Evolutionary conservation across 2,797 vertebrate species (phyloP).

Genomic region (Babyrousa celebensis): DNA sequence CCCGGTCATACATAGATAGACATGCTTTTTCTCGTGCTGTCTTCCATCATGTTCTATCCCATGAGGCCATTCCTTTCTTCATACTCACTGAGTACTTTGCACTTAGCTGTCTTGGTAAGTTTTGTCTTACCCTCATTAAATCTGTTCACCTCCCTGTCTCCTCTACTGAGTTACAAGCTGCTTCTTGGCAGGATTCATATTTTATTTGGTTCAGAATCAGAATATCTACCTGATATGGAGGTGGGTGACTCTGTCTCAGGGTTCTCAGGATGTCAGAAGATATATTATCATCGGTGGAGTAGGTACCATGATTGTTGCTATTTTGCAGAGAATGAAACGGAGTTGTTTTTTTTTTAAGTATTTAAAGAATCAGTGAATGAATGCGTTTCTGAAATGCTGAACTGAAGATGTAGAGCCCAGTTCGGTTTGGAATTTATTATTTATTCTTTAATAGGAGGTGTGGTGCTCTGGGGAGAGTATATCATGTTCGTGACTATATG

Average conservation of each 20-base stretch:
- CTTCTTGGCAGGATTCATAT: background rate
- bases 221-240: background rate
- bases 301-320: background rate
- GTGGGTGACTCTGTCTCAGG: background rate
- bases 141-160: background rate
- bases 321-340: background rate
- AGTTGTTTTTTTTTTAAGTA: background rate
- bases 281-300: background rate
- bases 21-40: no score
- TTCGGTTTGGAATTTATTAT: constrained; percentile 24
- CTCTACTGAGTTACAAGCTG: background rate
- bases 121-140: background rate
- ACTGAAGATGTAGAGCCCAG: background rate
- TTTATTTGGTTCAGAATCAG: background rate
- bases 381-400: constrained; percentile 45
- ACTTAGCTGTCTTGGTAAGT: background rate
- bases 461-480: background rate
- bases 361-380: constrained; percentile 24
- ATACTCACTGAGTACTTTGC: background rate
- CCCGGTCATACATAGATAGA: no score
- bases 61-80: background rate
- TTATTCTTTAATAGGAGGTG: background rate
- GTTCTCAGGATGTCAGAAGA: background rate
- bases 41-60: no score
- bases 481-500: background rate